Evolutionary conservation across 2,113 vertebrate species (phyloP), one percentile per base, ranked within the genome.

Genomic region (Rhadina sibilatrix): DNA sequence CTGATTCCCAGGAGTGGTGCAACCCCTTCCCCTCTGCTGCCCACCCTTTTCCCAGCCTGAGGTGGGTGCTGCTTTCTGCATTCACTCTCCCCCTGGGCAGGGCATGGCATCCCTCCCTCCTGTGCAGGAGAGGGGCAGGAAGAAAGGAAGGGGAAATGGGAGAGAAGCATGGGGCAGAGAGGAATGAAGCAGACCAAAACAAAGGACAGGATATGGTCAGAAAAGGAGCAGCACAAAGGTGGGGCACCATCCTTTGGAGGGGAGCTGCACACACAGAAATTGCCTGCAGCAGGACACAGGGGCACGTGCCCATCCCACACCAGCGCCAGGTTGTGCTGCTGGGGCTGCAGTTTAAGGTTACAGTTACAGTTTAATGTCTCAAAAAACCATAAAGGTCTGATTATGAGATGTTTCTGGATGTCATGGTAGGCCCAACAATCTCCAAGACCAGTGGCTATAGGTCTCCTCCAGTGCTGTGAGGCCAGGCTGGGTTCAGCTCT

Each of bases 381-480:
- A 30, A 72, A 64, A 59, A 25, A 49, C 12, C n/a, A 56, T 6
- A 38, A 21, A 81, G 37, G 33, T 72, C 69, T 95, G 70, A 64
- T 85, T 16, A 90, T 97, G 94, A 85, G 82, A 85, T 79, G 90
- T 68, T 79, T 60, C 90, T 91, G 57, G 52, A 52, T 53, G 61
- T 56, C 74, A 50, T 38, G 38, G 70, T 11, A n/a, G 35, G 31
- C 64, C 18, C 2, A 3, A 59, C 44, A 38, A 64, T 54, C 31
- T 74, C 27, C 50, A 76, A 0, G 28, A 22, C 38, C 22, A 18
- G 24, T 33, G 49, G 40, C 38, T 69, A 28, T 13, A 4, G 56
- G 25, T 80, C 19, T 33, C 8, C n/a, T 59, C 46, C 50, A 61
- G 0, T 11, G 70, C 35, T 14, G 25, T 12, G 15, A 52, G 19